Percentiles rank a stretch among this genome's conserved stretches.
Evolutionary conservation across 2,797 vertebrate genomes (phyloP).

Genomic region (Sphenopsis melanotis): DNA sequence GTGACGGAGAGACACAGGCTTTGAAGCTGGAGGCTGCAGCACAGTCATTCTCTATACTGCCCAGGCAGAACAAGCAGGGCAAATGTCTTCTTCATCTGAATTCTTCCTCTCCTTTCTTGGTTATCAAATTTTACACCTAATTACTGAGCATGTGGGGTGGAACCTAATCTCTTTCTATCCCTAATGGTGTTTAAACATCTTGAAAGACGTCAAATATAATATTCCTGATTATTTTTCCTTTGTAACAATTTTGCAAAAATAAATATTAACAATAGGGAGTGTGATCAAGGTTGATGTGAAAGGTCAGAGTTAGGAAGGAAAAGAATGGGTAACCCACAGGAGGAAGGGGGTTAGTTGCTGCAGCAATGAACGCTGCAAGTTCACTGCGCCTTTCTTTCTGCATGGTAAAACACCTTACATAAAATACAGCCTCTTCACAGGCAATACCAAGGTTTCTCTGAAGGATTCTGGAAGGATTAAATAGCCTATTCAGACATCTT

Average conservation of each 20-base stretch:
- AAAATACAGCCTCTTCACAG: neutral
- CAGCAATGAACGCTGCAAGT: neutral
- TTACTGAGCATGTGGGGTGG: neutral
- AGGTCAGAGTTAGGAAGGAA: neutral
- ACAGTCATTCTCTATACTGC: neutral
- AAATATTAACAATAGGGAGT: neutral
- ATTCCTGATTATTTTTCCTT: neutral
- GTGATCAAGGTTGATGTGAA: neutral
- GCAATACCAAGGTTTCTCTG: neutral
- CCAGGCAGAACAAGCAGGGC: neutral
- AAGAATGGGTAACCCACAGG: neutral
- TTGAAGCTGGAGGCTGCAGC: neutral
- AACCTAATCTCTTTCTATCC: neutral
- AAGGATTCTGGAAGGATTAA: conserved; percentile 2
- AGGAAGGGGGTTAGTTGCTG: neutral
- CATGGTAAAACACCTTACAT: neutral
- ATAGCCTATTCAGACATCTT: neutral
- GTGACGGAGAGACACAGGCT: neutral
- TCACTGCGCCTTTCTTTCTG: neutral
- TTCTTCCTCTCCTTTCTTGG: neutral
- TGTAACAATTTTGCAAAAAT: neutral
- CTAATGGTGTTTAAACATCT: neutral
- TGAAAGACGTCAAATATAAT: neutral
- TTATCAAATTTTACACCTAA: neutral
- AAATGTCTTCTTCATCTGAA: neutral